A percentile compares a stretch with the other conserved stretches of the same genome.
These are phyloP conservation scores for Callospermophilus lateralis DNA, from an alignment of 2,113 vertebrate genomes.

Conservation along the genomic window DNA sequence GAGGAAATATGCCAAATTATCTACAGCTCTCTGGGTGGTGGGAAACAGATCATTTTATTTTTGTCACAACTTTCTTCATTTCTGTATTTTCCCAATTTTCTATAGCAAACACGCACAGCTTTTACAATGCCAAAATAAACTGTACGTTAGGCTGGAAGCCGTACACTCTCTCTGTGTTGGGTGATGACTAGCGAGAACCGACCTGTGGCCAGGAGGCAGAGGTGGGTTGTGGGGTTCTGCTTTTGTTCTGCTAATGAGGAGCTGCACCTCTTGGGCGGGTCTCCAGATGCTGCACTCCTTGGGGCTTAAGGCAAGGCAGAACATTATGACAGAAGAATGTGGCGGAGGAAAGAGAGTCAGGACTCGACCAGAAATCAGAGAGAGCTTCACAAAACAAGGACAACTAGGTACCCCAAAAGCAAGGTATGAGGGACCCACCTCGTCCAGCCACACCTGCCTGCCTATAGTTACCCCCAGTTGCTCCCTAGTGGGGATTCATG, in stretches of 20 bases:
- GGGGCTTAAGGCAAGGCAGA: too few species aligned
- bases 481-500: too few species aligned
- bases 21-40: constrained; percentile 61
- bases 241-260: background rate
- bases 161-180: background rate
- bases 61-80: constrained; percentile 67
- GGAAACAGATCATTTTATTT: constrained; percentile 70
- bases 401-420: too few species aligned
- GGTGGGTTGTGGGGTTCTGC: background rate
- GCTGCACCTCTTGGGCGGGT: background rate
- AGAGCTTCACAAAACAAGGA: too few species aligned
- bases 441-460: too few species aligned
- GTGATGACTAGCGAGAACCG: too few species aligned
- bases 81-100: constrained; percentile 61
- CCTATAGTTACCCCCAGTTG: too few species aligned
- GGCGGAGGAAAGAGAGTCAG: too few species aligned
- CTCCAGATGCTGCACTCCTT: background rate
- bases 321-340: too few species aligned
- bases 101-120: background rate
- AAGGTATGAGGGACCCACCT: accelerated
- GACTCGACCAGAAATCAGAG: too few species aligned
- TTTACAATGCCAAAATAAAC: constrained; percentile 45
- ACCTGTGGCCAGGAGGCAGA: background rate
- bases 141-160: background rate
- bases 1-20: constrained; percentile 71